phyloP scores from a whole-genome alignment of 2,888 invertebrate genomes.

The Bembecia ichneumoniformis region DNA sequence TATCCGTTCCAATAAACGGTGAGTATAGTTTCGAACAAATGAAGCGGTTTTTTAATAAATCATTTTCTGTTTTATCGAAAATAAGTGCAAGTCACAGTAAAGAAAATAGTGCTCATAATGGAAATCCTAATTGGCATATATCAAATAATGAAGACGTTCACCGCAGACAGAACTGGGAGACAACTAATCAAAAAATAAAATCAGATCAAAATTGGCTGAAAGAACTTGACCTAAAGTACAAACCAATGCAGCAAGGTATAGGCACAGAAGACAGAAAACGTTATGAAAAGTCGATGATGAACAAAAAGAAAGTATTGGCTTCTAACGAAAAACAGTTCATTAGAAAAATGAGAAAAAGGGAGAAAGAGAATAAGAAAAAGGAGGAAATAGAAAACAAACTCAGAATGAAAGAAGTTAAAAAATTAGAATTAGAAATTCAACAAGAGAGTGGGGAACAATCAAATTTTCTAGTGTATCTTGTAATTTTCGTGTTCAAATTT shows the following conservation, averaged over 20 bases:
- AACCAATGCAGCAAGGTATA: conserved; percentile 2
- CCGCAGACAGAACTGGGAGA: conserved; percentile 5
- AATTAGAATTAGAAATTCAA: conserved; percentile 14
- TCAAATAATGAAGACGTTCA: too few species aligned
- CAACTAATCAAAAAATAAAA: background rate
- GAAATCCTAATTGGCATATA: too few species aligned
- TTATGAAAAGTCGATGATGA: conserved; percentile 2
- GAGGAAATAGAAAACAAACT: conserved; percentile 3
- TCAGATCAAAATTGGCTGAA: conserved; percentile 1
- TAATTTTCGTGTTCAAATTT: conserved; percentile 20
- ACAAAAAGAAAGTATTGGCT: background rate
- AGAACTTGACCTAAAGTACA: background rate
- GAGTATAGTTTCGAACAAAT: too few species aligned
- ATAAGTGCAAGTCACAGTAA: too few species aligned
- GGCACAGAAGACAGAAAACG: background rate
- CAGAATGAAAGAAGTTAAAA: conserved; percentile 11
- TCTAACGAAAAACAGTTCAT: background rate
- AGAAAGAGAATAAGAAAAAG: conserved; percentile 5
- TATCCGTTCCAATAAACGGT: too few species aligned
- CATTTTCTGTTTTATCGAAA: too few species aligned
- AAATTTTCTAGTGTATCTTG: conserved; percentile 21
- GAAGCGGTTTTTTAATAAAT: too few species aligned
- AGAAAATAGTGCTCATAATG: too few species aligned
- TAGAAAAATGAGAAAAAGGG: conserved; percentile 4
- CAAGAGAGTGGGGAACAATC: conserved; percentile 16